Conservation (phyloP, 2,113 vertebrate species). For the Speoplatyrhinus poulsoni region DNA sequence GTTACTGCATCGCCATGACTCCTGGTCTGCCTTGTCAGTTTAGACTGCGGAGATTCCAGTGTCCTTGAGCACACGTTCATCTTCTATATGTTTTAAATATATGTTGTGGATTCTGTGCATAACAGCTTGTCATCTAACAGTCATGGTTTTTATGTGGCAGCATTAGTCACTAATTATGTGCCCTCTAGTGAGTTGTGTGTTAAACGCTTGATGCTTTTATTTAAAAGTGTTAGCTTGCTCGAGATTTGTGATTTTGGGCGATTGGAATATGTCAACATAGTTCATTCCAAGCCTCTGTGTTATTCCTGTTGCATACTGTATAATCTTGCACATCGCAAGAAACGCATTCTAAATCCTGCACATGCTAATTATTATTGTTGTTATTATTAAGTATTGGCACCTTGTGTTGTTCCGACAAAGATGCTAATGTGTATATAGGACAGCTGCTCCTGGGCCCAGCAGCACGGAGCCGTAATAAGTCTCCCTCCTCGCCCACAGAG, state of each 20-base stretch:
- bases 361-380: no score
- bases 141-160: background rate
- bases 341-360: no score
- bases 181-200: background rate
- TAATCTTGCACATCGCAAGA: no score
- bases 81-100: conserved; percentile 6
- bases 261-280: background rate
- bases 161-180: conserved; percentile 41
- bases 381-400: background rate
- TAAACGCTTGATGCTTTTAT: background rate
- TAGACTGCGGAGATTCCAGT: conserved; percentile 36
- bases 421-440: background rate
- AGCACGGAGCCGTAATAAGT: conserved; percentile 19
- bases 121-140: conserved; percentile 18
- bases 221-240: background rate
- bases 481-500: conserved; percentile 72
- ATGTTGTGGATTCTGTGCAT: conserved; percentile 9
- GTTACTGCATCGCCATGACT: conserved; percentile 29
- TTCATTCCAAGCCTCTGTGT: background rate
- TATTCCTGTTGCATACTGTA: background rate
- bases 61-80: conserved; percentile 17
- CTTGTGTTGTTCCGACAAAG: background rate
- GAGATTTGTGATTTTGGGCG: background rate
- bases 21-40: background rate
- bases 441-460: conserved; percentile 18